These are phyloP conservation scores for Plagodis dolabraria DNA, from an alignment of 2,888 invertebrate genomes.

Conservation along the genomic window DNA sequence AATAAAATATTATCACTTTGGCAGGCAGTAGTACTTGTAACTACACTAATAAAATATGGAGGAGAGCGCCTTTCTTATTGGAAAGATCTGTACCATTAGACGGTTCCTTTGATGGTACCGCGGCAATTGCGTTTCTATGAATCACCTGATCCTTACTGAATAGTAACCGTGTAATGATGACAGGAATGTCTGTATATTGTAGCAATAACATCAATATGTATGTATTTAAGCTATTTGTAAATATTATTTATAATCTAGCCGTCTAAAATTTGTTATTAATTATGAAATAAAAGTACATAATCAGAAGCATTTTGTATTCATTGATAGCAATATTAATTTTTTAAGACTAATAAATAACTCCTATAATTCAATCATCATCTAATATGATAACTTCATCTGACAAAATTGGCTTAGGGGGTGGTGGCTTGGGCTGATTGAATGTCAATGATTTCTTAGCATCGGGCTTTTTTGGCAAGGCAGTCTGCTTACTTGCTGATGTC, in stretches of 20 bases:
- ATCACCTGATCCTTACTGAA: no score
- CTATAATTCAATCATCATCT: conserved; percentile 68
- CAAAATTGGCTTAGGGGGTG: conserved; percentile 65
- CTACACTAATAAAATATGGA: no score
- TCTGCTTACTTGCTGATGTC: conserved; percentile 56
- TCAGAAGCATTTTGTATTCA: conserved; percentile 17
- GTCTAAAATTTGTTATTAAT: conserved; percentile 18
- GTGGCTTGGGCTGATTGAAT: conserved; percentile 62
- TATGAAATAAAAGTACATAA: conserved; percentile 32
- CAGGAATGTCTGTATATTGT: no score
- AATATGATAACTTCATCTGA: conserved; percentile 76
- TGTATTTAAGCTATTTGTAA: conserved; percentile 29
- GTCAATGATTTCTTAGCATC: conserved; percentile 65
- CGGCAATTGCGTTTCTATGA: no score
- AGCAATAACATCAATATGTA: neutral
- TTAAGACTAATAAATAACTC: conserved; percentile 7
- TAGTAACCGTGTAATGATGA: no score
- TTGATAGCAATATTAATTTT: neutral
- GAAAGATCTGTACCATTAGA: no score
- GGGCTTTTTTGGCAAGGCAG: conserved; percentile 52
- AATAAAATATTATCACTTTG: no score
- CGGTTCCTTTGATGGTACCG: no score
- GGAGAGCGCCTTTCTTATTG: no score
- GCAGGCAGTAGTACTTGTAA: no score
- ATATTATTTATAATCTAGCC: conserved; percentile 26